Percentiles rank a stretch among this genome's conserved stretches.
phyloP scores from a whole-genome alignment of 2,113 vertebrate species.

The Thermophis baileyi region DNA sequence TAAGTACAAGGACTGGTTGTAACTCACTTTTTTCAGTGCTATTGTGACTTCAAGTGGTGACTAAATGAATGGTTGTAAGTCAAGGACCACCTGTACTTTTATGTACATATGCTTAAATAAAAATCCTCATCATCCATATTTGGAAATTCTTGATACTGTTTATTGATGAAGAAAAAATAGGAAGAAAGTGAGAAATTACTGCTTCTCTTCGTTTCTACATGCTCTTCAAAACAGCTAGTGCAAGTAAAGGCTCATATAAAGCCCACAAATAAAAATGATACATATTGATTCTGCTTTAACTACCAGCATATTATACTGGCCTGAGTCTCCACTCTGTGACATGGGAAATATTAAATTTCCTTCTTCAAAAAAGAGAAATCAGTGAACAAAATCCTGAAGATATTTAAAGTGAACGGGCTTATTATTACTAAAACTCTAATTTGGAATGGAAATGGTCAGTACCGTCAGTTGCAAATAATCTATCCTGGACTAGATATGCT shows the following conservation, averaged over 20 bases:
- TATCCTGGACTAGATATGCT: not conserved
- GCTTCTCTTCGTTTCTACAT: not conserved
- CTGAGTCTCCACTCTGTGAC: not conserved
- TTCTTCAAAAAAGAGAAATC: slow-evolving; percentile 15
- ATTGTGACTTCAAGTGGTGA: no score
- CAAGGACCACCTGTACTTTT: no score
- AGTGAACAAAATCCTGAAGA: slow-evolving; percentile 8
- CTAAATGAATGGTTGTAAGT: no score
- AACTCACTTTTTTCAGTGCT: no score
- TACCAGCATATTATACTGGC: not conserved
- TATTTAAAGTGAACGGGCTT: slow-evolving; percentile 14
- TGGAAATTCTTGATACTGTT: not conserved
- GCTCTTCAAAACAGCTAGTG: not conserved
- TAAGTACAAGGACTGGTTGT: no score
- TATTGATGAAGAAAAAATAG: not conserved
- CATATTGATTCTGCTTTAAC: slow-evolving; percentile 7
- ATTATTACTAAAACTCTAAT: slow-evolving; percentile 6
- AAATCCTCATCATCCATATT: not conserved
- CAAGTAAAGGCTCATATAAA: not conserved
- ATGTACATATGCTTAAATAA: not conserved
- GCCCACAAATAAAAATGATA: not conserved
- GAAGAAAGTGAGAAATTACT: not conserved
- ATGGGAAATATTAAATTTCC: slow-evolving; percentile 1
- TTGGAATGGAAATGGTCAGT: not conserved
- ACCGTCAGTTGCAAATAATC: not conserved